Conservation (phyloP, 2,797 vertebrate genomes). For the Chloroceryle amazona region DNA sequence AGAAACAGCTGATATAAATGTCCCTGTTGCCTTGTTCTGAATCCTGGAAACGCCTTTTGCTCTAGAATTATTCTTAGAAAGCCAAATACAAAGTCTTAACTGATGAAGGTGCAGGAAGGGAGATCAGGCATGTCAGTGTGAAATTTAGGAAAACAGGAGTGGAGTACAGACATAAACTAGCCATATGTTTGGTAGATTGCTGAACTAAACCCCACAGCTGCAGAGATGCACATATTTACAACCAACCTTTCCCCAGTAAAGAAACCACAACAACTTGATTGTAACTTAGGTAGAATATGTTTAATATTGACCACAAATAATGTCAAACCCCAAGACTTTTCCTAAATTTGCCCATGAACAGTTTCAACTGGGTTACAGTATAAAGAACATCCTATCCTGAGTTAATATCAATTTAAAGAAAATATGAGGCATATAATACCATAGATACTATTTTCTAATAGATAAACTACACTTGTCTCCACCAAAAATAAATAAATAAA, state of each 20-base stretch:
- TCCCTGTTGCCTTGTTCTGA: neutral
- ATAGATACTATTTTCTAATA: neutral
- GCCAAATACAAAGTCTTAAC: neutral
- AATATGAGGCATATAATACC: neutral
- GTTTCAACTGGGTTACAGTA: neutral
- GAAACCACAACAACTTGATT: neutral
- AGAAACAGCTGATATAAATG: neutral
- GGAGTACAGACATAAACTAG: neutral
- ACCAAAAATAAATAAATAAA: neutral
- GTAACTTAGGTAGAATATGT: neutral
- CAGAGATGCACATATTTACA: neutral
- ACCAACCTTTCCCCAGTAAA: neutral
- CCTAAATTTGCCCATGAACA: neutral
- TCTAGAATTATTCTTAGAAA: neutral
- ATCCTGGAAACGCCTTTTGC: neutral
- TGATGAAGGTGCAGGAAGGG: neutral
- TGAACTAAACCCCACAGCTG: neutral
- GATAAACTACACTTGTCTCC: neutral
- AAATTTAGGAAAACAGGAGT: neutral
- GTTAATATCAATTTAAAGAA: neutral
- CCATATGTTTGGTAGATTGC: neutral
- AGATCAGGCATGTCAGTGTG: neutral
- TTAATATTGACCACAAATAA: neutral
- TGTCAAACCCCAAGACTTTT: neutral
- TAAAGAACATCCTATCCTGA: neutral